Evolutionary conservation across 2,113 vertebrate genomes (phyloP).

Genomic region (Glaucidium brasilianum): DNA sequence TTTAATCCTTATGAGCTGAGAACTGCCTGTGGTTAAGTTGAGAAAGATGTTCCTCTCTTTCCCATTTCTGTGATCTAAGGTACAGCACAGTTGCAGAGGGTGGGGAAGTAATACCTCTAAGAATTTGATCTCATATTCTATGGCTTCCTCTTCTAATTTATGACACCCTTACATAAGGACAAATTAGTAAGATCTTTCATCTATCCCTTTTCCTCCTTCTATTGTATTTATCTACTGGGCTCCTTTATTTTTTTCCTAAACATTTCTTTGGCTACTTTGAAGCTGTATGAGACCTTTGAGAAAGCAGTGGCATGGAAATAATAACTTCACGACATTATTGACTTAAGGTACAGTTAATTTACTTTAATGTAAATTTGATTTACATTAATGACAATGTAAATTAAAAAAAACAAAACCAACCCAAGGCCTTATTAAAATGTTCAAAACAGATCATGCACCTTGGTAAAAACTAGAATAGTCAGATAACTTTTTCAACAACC

Average conservation of each 20-base stretch:
- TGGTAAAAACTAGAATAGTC: neutral
- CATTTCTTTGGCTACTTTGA: neutral
- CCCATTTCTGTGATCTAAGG: neutral
- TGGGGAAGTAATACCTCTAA: neutral
- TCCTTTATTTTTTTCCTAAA: neutral
- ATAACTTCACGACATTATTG: neutral
- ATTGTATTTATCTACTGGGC: neutral
- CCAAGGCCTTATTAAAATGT: neutral
- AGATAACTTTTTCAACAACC: neutral
- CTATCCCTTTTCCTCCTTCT: neutral
- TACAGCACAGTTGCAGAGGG: neutral
- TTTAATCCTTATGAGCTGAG: neutral
- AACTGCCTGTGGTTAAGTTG: neutral
- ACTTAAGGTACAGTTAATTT: neutral
- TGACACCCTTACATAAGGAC: neutral
- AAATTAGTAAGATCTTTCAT: neutral
- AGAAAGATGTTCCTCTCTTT: neutral
- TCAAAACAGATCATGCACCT: neutral
- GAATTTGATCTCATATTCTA: neutral
- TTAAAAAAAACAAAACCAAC: neutral
- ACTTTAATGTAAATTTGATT: neutral
- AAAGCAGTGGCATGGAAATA: neutral
- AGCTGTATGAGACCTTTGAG: neutral
- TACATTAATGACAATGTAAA: neutral
- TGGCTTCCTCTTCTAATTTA: neutral